A percentile compares a stretch with the other conserved stretches of the same genome.
Conservation (phyloP, 2,797 vertebrate species). For the Thunnus albacares region DNA sequence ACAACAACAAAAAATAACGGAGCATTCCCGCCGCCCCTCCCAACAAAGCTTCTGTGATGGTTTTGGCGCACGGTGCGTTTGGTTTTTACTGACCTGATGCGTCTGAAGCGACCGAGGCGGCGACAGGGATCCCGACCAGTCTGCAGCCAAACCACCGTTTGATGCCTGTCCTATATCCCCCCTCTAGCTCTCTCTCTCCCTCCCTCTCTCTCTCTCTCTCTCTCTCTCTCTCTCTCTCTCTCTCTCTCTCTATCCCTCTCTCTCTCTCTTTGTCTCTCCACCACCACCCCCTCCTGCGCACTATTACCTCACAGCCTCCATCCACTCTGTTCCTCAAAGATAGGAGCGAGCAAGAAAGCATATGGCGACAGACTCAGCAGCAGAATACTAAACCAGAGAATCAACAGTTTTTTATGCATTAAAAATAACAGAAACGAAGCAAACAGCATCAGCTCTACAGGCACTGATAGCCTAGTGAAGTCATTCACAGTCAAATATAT, state of each 20-base stretch:
- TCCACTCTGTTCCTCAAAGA: conserved; percentile 39
- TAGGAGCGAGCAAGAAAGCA: conserved; percentile 1
- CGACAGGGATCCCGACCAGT: conserved; percentile 60
- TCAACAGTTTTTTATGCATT: neutral
- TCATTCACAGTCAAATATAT: too few relatives aligned
- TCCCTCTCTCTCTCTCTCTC: conserved; percentile 9
- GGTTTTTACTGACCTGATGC: conserved; percentile 74
- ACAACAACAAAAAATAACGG: neutral
- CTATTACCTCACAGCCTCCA: conserved; percentile 70
- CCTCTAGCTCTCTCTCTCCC: conserved; percentile 2
- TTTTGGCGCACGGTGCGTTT: conserved; percentile 12
- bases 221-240: neutral
- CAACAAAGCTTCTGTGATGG: neutral
- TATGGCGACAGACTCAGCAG: conserved; percentile 15
- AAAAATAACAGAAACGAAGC: too few relatives aligned
- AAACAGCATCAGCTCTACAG: neutral
- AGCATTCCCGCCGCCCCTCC: neutral
- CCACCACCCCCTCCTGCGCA: conserved; percentile 50
- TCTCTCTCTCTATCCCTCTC: conserved; percentile 1
- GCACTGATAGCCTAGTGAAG: too few relatives aligned
- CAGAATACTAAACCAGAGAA: neutral
- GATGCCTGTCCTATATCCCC: conserved; percentile 54
- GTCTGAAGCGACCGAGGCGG: conserved; percentile 51
- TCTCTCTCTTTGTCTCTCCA: conserved; percentile 8
- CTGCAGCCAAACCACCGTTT: conserved; percentile 58